Conservation (phyloP, 2,113 vertebrate genomes). For the Cromileptes altivelis region DNA sequence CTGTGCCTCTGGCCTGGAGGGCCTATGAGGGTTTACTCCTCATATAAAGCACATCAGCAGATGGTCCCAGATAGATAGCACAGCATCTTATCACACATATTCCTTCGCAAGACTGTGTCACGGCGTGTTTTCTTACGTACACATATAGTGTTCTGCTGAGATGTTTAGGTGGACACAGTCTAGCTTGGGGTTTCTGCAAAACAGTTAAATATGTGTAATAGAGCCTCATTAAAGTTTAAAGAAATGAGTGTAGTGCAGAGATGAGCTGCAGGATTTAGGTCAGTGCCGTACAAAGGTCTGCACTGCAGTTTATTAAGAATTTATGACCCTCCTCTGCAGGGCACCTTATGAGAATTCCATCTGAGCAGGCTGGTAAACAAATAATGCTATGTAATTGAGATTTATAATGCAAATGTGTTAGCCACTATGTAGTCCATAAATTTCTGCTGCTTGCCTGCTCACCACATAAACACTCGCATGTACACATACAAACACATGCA, state of each 20-base stretch:
- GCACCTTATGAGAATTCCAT: slow-evolving; percentile 73
- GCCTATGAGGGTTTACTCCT: slow-evolving; percentile 66
- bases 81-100: slow-evolving; percentile 49
- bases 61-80: slow-evolving; percentile 75
- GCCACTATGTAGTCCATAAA: slow-evolving; percentile 70
- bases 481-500: slow-evolving; percentile 42
- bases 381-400: slow-evolving; percentile 83
- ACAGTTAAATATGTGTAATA: slow-evolving; percentile 76
- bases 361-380: slow-evolving; percentile 76
- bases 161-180: slow-evolving; percentile 47
- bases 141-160: slow-evolving; percentile 34
- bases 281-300: slow-evolving; percentile 83
- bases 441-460: slow-evolving; percentile 48
- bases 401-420: slow-evolving; percentile 83
- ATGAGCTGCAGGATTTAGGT: slow-evolving; percentile 83
- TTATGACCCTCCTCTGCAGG: slow-evolving; percentile 80
- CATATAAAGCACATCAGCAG: slow-evolving; percentile 77
- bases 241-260: slow-evolving; percentile 69
- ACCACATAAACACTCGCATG: slow-evolving; percentile 40
- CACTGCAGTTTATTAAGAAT: slow-evolving; percentile 88
- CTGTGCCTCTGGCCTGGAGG: slow-evolving; percentile 66
- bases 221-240: slow-evolving; percentile 82
- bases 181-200: slow-evolving; percentile 55
- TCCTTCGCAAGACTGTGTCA: slow-evolving; percentile 19
- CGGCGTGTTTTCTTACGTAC: slow-evolving; percentile 7